Evolutionary conservation across 2,888 invertebrate genomes (phyloP), one percentile per base, ranked within the genome.

Genomic region (Hyles lineata): DNA sequence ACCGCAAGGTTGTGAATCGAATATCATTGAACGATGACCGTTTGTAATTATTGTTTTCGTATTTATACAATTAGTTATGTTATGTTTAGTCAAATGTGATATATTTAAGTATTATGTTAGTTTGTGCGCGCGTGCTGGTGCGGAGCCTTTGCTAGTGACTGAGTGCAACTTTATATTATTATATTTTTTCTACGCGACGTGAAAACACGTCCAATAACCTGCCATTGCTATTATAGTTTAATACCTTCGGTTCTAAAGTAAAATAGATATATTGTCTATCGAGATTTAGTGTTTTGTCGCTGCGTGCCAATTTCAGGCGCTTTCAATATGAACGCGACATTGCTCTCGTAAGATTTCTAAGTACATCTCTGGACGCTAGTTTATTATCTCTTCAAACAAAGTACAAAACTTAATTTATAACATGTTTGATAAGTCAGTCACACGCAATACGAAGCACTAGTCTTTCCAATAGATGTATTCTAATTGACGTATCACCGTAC

Each of bases 61-160:
- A 63, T 59, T 75, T 74, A 74, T 76, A 74, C 74, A 74, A 73
- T 76, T 72, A 70, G 35, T 72, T 75, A 74, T 32, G 71, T 75
- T 78, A 78, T 71, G 75, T 78, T 75, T 78, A 82, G 81, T 84
- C 81, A 83, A 82, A 83, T 87, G 88, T 88, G 87, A 88, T 87
- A 86, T 87, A 85, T 74, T 85, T 84, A 81, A 80, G 77, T 76
- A 77, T 79, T 82, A 79, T 74, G 73, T 76, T 79, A 76, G 74
- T 74, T 74, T 76, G 71, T 73, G 75, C 75, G 17, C 52, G 69
- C 50, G 29, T 58, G 70, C 32, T 32, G 4, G 29, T 55, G 55
- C 32, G 58, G 55, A 15, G 58, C 32, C 43, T 29, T 29, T 58
- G 55, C 50, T n/a, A n/a, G n/a, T 58, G 55, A 70, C n/a, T 52